Evolutionary conservation across 2,888 invertebrate species (phyloP).

Genomic region (Leucophora obtusa): DNA sequence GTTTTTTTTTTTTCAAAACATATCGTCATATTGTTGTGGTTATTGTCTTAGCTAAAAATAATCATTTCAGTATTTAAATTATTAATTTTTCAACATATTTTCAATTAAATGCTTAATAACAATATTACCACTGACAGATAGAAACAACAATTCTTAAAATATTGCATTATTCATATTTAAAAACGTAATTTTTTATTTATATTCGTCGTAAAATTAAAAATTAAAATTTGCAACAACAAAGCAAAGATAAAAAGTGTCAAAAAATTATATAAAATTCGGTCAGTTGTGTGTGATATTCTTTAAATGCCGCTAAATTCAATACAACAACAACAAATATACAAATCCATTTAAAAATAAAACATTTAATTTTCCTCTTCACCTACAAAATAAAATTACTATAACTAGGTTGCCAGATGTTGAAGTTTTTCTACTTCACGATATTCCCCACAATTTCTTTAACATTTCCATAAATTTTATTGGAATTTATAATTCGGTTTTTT

Average conservation of each 20-base stretch:
- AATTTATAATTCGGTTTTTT: too few relatives aligned
- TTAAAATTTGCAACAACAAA: background rate
- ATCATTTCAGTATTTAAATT: background rate
- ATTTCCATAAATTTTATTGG: too few relatives aligned
- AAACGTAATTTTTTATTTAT: background rate
- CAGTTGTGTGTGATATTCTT: conserved; percentile 27
- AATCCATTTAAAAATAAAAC: conserved; percentile 53
- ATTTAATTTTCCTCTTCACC: conserved; percentile 49
- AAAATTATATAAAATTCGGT: conserved; percentile 58
- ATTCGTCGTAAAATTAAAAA: background rate
- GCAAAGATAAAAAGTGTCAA: background rate
- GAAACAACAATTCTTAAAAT: conserved; percentile 62
- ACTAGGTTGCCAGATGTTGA: conserved; percentile 23
- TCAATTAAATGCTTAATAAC: background rate
- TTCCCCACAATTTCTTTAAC: too few relatives aligned
- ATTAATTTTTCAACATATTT: background rate
- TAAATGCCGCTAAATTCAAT: conserved; percentile 58
- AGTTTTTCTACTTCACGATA: too few relatives aligned
- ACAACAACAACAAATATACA: conserved; percentile 25
- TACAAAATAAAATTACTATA: conserved; percentile 31
- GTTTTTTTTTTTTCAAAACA: background rate
- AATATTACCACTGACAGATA: conserved; percentile 43
- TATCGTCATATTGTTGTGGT: conserved; percentile 19
- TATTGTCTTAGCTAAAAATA: conserved; percentile 33
- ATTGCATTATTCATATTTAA: background rate